Evolutionary conservation across 35 echinoderm and acorn worm genomes (phyloP), one percentile per base, ranked within the genome.

Genomic region (Eucidaris tribuloides): DNA sequence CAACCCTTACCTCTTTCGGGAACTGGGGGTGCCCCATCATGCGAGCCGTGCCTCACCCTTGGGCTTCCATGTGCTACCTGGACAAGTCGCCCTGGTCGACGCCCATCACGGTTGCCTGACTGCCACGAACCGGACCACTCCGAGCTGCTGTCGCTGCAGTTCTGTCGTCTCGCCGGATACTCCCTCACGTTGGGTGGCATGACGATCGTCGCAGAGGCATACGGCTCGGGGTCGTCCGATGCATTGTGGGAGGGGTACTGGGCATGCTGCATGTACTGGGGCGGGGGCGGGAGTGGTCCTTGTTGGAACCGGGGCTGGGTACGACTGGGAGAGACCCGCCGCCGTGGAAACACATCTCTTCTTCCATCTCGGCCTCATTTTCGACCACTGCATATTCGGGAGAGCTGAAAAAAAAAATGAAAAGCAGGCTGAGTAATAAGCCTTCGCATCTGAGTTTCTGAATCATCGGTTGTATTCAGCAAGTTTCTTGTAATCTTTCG

Each of bases 361-460:
- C 68, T 7, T 74, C 68, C 42, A 83, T 84, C 6, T 83, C 81
- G 20, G 82, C 88, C 28, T 86, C 83, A 81, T 86, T 86, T 41
- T 92, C 89, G 17, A 92, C 89, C 18, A 92, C 83, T 2, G 89
- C 89, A 86, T 92, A 92, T 48, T 92, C 89, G 15, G 89, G 89
- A 32, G 83, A 82, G 37, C 89, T 92, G 34, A 5, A 62, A 38
- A 14, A n/a, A n/a, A n/a, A n/a, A n/a, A n/a, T n/a, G n/a, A n/a
- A n/a, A n/a, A n/a, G n/a, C n/a, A n/a, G n/a, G n/a, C n/a, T n/a
- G n/a, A n/a, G n/a, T n/a, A n/a, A n/a, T n/a, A n/a, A n/a, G n/a
- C n/a, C n/a, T n/a, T n/a, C n/a, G n/a, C n/a, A n/a, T n/a, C n/a
- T n/a, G n/a, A n/a, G n/a, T n/a, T n/a, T n/a, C n/a, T n/a, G n/a